Evolutionary conservation across 2,888 invertebrate species (phyloP).

Genomic region (Drosophila paranaensis): DNA sequence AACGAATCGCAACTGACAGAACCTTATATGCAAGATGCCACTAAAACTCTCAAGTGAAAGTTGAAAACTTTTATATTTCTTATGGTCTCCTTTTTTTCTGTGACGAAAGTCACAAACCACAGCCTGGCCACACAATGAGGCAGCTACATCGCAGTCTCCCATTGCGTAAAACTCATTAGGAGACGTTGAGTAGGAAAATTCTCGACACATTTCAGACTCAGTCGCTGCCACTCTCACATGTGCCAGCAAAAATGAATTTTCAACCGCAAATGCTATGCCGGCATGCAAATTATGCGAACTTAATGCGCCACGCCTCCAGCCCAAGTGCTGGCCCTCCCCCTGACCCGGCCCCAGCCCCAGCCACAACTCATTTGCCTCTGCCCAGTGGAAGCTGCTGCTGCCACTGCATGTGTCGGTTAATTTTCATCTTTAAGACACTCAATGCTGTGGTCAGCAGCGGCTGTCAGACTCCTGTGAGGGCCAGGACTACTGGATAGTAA

Average conservation of each 20-base stretch:
- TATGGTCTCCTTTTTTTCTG: background rate
- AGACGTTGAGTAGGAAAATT: conserved; percentile 58
- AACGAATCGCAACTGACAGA: conserved; percentile 11
- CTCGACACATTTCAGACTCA: conserved; percentile 62
- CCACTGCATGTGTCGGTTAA: conserved; percentile 62
- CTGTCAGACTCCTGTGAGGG: conserved; percentile 37
- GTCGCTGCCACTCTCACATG: conserved; percentile 38
- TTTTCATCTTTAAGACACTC: conserved; percentile 78
- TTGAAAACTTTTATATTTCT: conserved; percentile 56
- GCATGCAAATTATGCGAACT: conserved; percentile 75
- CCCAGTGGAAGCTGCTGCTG: conserved; percentile 7
- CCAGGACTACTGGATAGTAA: conserved; percentile 40
- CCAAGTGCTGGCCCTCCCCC: background rate
- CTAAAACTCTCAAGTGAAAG: conserved; percentile 67
- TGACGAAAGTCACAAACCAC: conserved; percentile 32
- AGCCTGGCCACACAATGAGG: conserved; percentile 8
- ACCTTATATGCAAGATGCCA: conserved; percentile 36
- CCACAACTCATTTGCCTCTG: background rate
- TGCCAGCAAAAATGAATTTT: conserved; percentile 68
- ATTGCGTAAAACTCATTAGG: conserved; percentile 67
- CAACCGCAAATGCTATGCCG: conserved; percentile 67
- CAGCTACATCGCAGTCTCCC: conserved; percentile 31
- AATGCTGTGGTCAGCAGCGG: conserved; percentile 64
- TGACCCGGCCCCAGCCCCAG: background rate
- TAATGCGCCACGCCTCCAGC: conserved; percentile 56